Evolutionary conservation across 1,140 invertebrate species (phyloP).

Genomic region (Cydia splendana): DNA sequence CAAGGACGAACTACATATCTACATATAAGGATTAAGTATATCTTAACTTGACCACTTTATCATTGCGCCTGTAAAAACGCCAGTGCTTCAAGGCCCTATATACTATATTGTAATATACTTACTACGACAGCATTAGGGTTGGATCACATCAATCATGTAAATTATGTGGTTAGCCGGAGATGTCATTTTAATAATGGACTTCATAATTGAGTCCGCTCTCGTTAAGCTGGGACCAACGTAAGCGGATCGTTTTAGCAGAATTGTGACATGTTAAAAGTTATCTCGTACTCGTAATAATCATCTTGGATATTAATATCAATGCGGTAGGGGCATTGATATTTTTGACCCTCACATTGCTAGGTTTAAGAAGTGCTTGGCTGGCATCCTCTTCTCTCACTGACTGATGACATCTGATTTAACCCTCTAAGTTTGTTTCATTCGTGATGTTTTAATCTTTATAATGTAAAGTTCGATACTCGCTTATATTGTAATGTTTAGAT

Average conservation of each 20-base stretch:
- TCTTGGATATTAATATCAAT: too few relatives aligned
- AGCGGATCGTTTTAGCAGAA: neutral
- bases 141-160: conserved; percentile 17
- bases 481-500: too few relatives aligned
- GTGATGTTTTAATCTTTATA: too few relatives aligned
- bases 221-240: neutral
- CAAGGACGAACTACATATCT: too few relatives aligned
- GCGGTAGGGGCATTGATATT: too few relatives aligned
- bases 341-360: too few relatives aligned
- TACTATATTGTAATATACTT: conserved; percentile 4
- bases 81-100: neutral
- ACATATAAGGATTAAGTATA: too few relatives aligned
- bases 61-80: neutral
- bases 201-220: neutral
- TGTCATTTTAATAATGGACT: conserved; percentile 18
- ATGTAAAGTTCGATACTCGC: too few relatives aligned
- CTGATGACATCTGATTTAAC: too few relatives aligned
- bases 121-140: neutral
- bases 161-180: conserved; percentile 13
- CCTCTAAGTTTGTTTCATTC: too few relatives aligned
- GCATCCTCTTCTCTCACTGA: too few relatives aligned
- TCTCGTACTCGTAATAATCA: neutral
- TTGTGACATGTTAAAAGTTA: neutral
- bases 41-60: neutral
- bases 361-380: too few relatives aligned